Evolutionary conservation across 2,113 vertebrate genomes (phyloP).

Genomic region (Conger conger): DNA sequence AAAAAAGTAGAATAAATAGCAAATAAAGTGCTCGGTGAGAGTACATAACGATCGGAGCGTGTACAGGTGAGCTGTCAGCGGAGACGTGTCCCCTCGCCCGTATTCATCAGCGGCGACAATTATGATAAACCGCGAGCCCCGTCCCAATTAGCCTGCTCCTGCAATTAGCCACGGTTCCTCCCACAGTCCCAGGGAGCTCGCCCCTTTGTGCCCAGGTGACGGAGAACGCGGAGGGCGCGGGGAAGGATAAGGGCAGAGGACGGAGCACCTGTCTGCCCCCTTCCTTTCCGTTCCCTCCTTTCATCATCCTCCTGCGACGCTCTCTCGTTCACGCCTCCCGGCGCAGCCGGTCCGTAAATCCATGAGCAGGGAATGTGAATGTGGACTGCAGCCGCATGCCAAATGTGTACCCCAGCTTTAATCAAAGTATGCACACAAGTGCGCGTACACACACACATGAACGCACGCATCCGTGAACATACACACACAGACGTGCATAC

Average conservation of each 20-base stretch:
- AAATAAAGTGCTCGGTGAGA: no score
- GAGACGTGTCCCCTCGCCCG: background rate
- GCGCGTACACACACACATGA: slow-evolving; percentile 17
- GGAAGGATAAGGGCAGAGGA: background rate
- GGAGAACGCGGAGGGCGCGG: background rate
- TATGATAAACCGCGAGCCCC: background rate
- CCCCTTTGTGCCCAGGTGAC: background rate
- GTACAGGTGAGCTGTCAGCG: background rate
- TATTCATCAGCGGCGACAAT: background rate
- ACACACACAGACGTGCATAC: slow-evolving; percentile 33
- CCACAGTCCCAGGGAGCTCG: background rate
- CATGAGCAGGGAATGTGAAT: background rate
- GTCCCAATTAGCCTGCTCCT: slow-evolving; percentile 6
- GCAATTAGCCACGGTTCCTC: background rate
- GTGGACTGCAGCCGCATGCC: slow-evolving; percentile 13
- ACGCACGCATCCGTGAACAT: slow-evolving; percentile 23
- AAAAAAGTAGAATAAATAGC: no score
- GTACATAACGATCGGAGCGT: background rate
- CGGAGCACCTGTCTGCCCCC: no score
- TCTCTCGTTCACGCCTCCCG: background rate
- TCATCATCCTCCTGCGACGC: background rate
- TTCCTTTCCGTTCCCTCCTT: background rate
- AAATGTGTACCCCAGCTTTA: slow-evolving; percentile 48
- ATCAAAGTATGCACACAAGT: slow-evolving; percentile 34
- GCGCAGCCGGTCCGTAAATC: background rate